Evolutionary conservation across 2,113 vertebrate species (phyloP).

Genomic region (Pseudopodoces humilis): DNA sequence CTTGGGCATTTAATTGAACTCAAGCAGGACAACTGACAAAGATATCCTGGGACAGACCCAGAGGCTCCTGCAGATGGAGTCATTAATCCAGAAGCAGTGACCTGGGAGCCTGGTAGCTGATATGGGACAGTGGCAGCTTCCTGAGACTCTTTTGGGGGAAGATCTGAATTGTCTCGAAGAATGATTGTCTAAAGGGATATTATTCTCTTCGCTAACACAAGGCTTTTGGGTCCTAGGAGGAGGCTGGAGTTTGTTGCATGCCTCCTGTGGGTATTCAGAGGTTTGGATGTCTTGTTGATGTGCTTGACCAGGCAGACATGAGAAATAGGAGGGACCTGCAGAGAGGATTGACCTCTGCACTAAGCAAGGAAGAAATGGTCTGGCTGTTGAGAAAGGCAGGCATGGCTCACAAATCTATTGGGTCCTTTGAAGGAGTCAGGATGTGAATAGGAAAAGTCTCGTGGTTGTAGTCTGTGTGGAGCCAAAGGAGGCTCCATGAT

Average conservation of each 20-base stretch:
- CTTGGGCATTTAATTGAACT: neutral
- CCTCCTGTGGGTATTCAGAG: neutral
- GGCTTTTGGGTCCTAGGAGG: neutral
- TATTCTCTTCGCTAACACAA: neutral
- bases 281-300: neutral
- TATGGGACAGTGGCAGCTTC: neutral
- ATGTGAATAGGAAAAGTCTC: neutral
- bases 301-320: neutral
- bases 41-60: neutral
- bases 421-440: neutral
- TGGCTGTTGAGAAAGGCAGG: neutral
- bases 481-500: neutral
- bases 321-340: neutral
- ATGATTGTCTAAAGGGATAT: neutral
- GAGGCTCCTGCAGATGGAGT: neutral
- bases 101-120: neutral
- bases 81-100: neutral
- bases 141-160: neutral
- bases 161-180: neutral
- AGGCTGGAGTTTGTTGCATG: neutral
- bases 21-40: neutral
- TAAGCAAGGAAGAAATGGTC: neutral
- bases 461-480: neutral
- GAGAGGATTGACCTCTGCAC: neutral
- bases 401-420: neutral